phyloP scores from a whole-genome alignment of 2,113 vertebrate species.

The Festucalex cinctus region DNA sequence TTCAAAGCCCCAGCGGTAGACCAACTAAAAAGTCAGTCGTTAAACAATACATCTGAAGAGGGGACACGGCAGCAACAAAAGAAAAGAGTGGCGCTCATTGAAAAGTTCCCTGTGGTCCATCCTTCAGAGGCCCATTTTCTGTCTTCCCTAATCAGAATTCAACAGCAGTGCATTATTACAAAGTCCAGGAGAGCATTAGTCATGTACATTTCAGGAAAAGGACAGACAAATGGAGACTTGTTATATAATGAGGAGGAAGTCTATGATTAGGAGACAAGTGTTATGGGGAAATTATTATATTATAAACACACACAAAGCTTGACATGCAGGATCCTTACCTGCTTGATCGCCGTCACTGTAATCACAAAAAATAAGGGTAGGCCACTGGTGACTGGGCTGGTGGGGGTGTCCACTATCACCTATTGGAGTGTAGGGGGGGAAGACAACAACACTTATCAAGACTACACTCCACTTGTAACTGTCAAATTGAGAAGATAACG shows the following conservation, averaged over 20 bases:
- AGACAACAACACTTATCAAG: too few species aligned
- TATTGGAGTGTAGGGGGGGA: too few species aligned
- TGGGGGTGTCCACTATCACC: slow-evolving; percentile 98
- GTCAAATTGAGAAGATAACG: slow-evolving; percentile 5
- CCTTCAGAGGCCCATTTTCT: slow-evolving; percentile 34
- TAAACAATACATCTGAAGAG: slow-evolving; percentile 62
- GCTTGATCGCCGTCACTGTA: slow-evolving; percentile 95
- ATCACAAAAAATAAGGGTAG: slow-evolving; percentile 98
- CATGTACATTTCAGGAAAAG: slow-evolving; percentile 35
- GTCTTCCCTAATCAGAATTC: slow-evolving; percentile 39
- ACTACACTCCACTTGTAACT: neutral
- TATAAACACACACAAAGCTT: slow-evolving; percentile 6
- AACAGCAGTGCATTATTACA: slow-evolving; percentile 38
- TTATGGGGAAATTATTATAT: slow-evolving; percentile 1
- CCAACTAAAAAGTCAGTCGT: slow-evolving; percentile 36
- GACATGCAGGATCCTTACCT: slow-evolving; percentile 73
- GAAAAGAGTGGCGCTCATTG: slow-evolving; percentile 30
- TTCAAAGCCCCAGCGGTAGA: slow-evolving; percentile 44
- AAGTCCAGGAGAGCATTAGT: slow-evolving; percentile 44
- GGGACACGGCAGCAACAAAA: slow-evolving; percentile 21
- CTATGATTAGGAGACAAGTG: neutral
- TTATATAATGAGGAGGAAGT: slow-evolving; percentile 10
- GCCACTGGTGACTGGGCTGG: slow-evolving; percentile 95
- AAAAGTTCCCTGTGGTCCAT: slow-evolving; percentile 46
- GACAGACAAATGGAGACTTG: slow-evolving; percentile 3